Conservation (phyloP, 2,113 vertebrate genomes). For the Menura novaehollandiae region DNA sequence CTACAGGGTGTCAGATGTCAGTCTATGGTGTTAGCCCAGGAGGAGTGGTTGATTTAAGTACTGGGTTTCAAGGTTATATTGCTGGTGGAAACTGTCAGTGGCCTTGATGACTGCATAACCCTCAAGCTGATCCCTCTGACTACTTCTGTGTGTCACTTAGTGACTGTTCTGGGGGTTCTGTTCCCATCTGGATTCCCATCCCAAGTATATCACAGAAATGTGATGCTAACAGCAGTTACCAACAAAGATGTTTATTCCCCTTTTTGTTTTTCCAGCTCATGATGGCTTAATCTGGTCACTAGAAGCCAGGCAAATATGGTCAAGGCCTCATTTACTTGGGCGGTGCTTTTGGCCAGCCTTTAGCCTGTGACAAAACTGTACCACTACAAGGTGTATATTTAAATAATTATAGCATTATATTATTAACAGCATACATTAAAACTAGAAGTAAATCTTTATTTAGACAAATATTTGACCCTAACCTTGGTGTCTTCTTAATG, state of each 20-base stretch:
- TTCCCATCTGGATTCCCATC: background rate
- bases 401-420: background rate
- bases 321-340: background rate
- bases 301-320: background rate
- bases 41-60: background rate
- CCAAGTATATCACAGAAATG: background rate
- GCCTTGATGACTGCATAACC: background rate
- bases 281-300: background rate
- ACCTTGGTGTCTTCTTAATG: background rate
- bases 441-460: background rate
- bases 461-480: background rate
- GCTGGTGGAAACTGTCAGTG: background rate
- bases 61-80: background rate
- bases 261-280: background rate
- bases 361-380: background rate
- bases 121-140: background rate
- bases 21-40: background rate
- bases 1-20: background rate
- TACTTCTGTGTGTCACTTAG: background rate
- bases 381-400: background rate
- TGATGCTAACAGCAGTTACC: background rate
- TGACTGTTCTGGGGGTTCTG: background rate
- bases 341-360: background rate
- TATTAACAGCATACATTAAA: background rate
- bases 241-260: background rate